Evolutionary conservation across 2,113 vertebrate genomes (phyloP), one percentile per base, ranked within the genome.

Genomic region (Myrmophylax atrothorax): DNA sequence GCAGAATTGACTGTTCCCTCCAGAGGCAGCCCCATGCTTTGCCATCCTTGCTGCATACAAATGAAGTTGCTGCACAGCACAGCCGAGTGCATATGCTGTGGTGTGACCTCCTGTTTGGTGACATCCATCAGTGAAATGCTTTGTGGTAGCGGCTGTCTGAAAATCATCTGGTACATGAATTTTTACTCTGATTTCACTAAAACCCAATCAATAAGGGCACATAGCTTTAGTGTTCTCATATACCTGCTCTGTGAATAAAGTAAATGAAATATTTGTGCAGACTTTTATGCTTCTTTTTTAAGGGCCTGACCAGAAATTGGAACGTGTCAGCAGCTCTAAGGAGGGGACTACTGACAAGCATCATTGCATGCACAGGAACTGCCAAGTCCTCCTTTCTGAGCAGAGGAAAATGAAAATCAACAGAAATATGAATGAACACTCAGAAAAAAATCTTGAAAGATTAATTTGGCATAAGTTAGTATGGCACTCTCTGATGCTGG

Each of bases 151-250:
- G 10, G 72, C 90, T 93, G 69, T 37, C 95, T 93, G 80, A 94
- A 96, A 93, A 89, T 94, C 83, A 79, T 23, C 86, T 92, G 85
- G 64, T 72, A 85, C 85, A 90, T 50, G 87, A 86, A 94, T 96
- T 96, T 96, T 82, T 88, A 60, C 88, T 78, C 79, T 77, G 94
- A 93, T 94, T 95, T 94, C 77, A 44, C 64, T 96, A 95, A 94
- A 95, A 79, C 56, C 72, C 64, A 90, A 92, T 96, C 93, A 78
- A 92, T 91, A 84, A 88, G 88, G 80, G 85, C 94, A 90, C 49
- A 37, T 11, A 68, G 47, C 29, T 92, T 75, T 64, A 75, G 38
- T 53, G 73, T 89, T 89, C 60, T 81, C 58, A 49, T 67, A 87
- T 49, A 89, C 52, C 69, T 89, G 67, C n/a, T 58, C 64, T 81